Percentiles rank a stretch among this genome's conserved stretches.
Evolutionary conservation across 1,140 invertebrate genomes (phyloP).

Genomic region (Drosophila eugracilis): DNA sequence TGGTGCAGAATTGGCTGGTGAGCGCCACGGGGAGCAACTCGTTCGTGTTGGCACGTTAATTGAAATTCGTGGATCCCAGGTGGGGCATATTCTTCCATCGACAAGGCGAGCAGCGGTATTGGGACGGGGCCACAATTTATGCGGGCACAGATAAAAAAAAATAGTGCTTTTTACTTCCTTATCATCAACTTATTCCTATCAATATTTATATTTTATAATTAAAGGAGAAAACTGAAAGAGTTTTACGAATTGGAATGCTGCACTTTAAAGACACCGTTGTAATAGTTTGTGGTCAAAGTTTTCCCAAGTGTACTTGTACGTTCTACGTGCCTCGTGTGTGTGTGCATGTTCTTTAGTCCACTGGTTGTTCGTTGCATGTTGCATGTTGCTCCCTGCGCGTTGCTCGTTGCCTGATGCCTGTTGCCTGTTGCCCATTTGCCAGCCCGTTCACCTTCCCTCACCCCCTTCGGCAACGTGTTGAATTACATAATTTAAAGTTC

Average conservation of each 20-base stretch:
- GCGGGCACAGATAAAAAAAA: conserved; percentile 13
- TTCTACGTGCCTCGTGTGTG: conserved; percentile 21
- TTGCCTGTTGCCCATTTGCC: conserved; percentile 45
- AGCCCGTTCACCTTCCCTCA: neutral
- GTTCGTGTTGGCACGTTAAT: conserved; percentile 76
- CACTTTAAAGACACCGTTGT: no score
- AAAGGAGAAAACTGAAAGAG: no score
- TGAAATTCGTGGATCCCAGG: conserved; percentile 77
- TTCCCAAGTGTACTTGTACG: no score
- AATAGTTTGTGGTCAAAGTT: no score
- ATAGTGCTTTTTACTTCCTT: neutral
- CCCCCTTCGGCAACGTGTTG: conserved; percentile 64
- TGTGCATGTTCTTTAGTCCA: conserved; percentile 19
- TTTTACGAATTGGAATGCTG: no score
- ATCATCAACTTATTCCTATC: no score
- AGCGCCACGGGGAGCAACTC: conserved; percentile 42
- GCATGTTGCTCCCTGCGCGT: conserved; percentile 2
- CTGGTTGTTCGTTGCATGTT: conserved; percentile 20
- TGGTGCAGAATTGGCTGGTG: conserved; percentile 12
- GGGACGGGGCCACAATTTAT: conserved; percentile 38
- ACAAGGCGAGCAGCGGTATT: conserved; percentile 8
- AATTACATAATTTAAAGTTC: conserved; percentile 83
- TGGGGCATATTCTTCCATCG: conserved; percentile 65
- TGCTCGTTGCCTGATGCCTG: conserved; percentile 27
- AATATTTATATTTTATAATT: no score